Evolutionary conservation across 2,113 vertebrate species (phyloP), one percentile per base, ranked within the genome.

Genomic region (Noctilio leporinus): DNA sequence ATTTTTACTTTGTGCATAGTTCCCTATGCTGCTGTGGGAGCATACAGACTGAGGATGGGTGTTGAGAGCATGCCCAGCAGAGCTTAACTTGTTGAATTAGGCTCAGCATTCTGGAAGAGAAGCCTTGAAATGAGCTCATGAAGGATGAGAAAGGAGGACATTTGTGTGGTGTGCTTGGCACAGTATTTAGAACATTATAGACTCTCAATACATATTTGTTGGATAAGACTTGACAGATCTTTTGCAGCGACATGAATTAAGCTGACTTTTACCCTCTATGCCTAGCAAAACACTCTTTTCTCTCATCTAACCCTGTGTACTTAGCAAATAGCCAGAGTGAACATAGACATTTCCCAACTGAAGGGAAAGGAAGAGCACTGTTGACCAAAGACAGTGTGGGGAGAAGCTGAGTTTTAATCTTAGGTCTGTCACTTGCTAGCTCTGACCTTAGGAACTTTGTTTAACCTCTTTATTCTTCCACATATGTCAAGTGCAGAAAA

Each of bases 381-480:
- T 73, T 89, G 62, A 82, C 10, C 65, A 45, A 95, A 28, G 51
- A 51, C 51, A 73, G 35, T 51, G 12, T 65, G 47, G n/a, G 17
- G 9, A 70, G 45, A 88, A 6, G 51, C 77, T 93, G n/a, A 30
- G 10, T 43, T 91, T 96, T 59, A 89, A 1, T 77, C 28, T 38
- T n/a, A 59, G 26, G 24, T 80, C 40, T 93, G 11, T 72, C 47
- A 51, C 65, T 85, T 81, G 33, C 19, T 91, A 94, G 59, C 16
- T 91, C 24, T 96, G 92, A 89, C 65, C 67, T 93, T 95, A 72
- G 53, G 10, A 75, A 93, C 77, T 93, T 85, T 62, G 55, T 55
- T 91, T 95, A 85, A 70, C n/a, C 24, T 75, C n/a, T 11, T 96
- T 82, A 89, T 86, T 30, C 89, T 94, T 94, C 64, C 51, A 81